Evolutionary conservation across 2,113 vertebrate species (phyloP), one percentile per base, ranked within the genome.

Genomic region (Otolemur garnettii): DNA sequence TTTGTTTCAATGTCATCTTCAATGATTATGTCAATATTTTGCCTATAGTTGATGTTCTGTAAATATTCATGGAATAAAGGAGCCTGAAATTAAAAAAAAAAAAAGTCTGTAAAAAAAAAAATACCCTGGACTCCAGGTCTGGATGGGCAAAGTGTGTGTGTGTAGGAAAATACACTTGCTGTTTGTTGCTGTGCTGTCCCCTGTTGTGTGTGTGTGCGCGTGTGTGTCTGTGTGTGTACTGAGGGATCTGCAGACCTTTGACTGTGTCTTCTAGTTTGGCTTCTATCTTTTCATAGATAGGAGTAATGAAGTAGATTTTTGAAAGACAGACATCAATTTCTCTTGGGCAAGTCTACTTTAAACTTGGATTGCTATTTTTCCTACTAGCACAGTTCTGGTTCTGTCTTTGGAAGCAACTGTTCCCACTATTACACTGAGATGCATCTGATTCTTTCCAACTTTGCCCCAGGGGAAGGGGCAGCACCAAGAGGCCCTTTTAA

Each of bases 321-420:
- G 66, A 68, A 85, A 92, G 19, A 68, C 9, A 60, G 28, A 45
- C 15, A 24, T 66, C n/a, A 81, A 28, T 95, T 92, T 93, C 92
- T 68, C 74, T 53, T 75, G 79, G 60, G 26, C 75, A 42, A 80
- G 42, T 90, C 50, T 74, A 79, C 30, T 60, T 86, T 90, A 85
- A 81, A 55, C 24, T 53, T 55, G 12, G 18, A 60, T 60, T 74
- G 5, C 66, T 75, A 13, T 93, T 68, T 81, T 85, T 13, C 50
- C 21, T 95, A 21, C 59, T n/a, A 75, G 33, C 66, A 69, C 21
- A 42, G 38, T 45, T 93, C 12, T 77, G 45, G 28, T 69, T 74
- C 14, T 75, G 4, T 33, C 21, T 60, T 79, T 21, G 66, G 74
- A 80, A 85, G 89, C 50, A 74, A 7, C 33, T 24, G 96, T 62